Evolutionary conservation across 53 echinoderm and acorn worm genomes (phyloP), one percentile per base, ranked within the genome.

Genomic region (Luidia sarsii): DNA sequence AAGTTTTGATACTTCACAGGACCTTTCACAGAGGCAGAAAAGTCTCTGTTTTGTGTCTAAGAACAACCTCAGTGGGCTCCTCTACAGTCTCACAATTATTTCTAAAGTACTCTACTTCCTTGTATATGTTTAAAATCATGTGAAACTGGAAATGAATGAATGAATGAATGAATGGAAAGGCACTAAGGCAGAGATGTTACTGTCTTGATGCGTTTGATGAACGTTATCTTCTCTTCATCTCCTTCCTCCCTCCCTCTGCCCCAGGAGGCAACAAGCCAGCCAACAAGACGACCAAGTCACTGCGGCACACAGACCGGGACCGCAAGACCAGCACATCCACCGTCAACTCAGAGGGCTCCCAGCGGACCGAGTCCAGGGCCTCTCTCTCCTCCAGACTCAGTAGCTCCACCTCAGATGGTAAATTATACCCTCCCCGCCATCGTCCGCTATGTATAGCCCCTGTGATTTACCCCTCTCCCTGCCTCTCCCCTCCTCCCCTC

Each of bases 271-370:
- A 86, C 28, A 90, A 90, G 57, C 90, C 90, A 36, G 81, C 53
- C 53, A 86, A 90, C 68, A 90, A 90, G 62, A 64, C 83, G 9
- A 86, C 90, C 3, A 62, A 67, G 29, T 75, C 90, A 1, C 62
- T 86, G 48, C 67, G 86, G 22, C 70, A 90, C 57, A 82, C 83
- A 7, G 84, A 90, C 74, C 71, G 86, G 22, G 94, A 79, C 38
- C 86, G 93, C 33, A 89, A 92, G 73, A 86, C 92, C 22, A 95
- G 95, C 45, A 87, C 95, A 11, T 92, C 95, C 11, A 95, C 92
- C 31, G 71, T 85, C 30, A 82, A 87, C 22, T 95, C 95, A 0
- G 95, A 92, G 50, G 19, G 57, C 1, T 83, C 83, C 11, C 75
- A 69, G 65, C 59, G 87, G 32, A 71, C 87, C n/a, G 87, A 84